phyloP scores from a whole-genome alignment of 2,797 vertebrate species.

The Coluber constrictor region DNA sequence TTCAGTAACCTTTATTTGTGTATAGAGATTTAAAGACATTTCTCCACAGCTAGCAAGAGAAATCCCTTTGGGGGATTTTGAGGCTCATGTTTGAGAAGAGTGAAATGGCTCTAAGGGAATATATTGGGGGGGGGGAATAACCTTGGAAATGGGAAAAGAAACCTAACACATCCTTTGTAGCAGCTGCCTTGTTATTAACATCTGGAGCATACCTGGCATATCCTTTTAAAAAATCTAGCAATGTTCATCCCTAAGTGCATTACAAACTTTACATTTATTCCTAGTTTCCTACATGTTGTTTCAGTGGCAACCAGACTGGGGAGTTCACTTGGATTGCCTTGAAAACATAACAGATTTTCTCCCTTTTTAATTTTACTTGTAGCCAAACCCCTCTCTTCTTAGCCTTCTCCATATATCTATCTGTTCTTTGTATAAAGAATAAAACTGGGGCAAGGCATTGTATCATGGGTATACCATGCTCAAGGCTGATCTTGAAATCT shows the following conservation, averaged over 20 bases:
- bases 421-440: not conserved
- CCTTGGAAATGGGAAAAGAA: not conserved
- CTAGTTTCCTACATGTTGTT: not conserved
- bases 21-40: conserved; percentile 36
- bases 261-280: conserved; percentile 16
- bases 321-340: not conserved
- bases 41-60: conserved; percentile 34
- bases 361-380: not conserved
- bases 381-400: not conserved
- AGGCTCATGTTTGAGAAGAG: conserved; percentile 36
- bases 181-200: conserved; percentile 36
- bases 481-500: not conserved
- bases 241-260: conserved; percentile 3
- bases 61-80: conserved; percentile 37
- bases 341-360: not conserved
- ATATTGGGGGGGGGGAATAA: not conserved
- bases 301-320: not conserved
- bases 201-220: conserved; percentile 39
- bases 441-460: not conserved
- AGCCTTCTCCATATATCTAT: not conserved
- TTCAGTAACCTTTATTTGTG: conserved; percentile 43
- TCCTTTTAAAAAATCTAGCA: not conserved
- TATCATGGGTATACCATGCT: not conserved
- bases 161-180: conserved; percentile 35
- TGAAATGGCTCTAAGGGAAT: conserved; percentile 7